A percentile compares a stretch with the other conserved stretches of the same genome.
Conservation (phyloP, 1,140 invertebrate species). For the Hyles vespertilio region DNA sequence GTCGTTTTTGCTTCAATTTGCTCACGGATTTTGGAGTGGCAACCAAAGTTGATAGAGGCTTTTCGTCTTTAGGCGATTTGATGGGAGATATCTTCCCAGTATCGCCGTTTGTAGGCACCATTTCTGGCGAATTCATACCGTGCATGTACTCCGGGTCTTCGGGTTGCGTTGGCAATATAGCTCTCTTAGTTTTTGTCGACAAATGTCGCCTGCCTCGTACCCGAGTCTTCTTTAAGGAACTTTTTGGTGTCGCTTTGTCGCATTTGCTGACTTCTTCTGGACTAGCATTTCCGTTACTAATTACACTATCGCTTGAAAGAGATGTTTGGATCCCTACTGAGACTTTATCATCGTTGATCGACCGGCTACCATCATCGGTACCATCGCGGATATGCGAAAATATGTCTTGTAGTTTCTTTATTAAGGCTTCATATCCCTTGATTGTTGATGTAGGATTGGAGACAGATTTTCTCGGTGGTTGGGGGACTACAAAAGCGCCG, state of each 20-base stretch:
- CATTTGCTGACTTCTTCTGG: constrained; percentile 65
- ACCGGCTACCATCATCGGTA: constrained; percentile 46
- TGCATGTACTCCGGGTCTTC: constrained; percentile 64
- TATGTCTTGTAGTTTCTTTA: constrained; percentile 67
- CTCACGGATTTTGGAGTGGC: constrained; percentile 62
- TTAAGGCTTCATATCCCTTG: constrained; percentile 63
- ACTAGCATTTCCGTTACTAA: constrained; percentile 63
- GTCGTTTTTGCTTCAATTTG: constrained; percentile 59
- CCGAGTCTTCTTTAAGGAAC: constrained; percentile 67
- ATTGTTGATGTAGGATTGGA: constrained; percentile 54
- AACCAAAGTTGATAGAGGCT: constrained; percentile 43
- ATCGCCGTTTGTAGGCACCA: constrained; percentile 63
- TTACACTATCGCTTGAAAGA: constrained; percentile 31
- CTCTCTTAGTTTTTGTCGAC: constrained; percentile 62
- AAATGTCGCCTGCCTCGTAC: constrained; percentile 59
- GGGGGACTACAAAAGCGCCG: constrained; percentile 67
- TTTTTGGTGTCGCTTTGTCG: constrained; percentile 68
- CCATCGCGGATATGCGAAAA: constrained; percentile 57
- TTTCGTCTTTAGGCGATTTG: constrained; percentile 59
- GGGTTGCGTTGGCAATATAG: constrained; percentile 59
- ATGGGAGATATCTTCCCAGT: constrained; percentile 42
- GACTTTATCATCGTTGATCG: constrained; percentile 54
- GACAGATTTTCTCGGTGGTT: constrained; percentile 61
- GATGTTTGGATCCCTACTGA: constrained; percentile 58
- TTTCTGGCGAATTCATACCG: constrained; percentile 72